Base-by-base conservation (phyloP, 2,888 invertebrate species). In the Tetheella fluctuosa region DNA sequence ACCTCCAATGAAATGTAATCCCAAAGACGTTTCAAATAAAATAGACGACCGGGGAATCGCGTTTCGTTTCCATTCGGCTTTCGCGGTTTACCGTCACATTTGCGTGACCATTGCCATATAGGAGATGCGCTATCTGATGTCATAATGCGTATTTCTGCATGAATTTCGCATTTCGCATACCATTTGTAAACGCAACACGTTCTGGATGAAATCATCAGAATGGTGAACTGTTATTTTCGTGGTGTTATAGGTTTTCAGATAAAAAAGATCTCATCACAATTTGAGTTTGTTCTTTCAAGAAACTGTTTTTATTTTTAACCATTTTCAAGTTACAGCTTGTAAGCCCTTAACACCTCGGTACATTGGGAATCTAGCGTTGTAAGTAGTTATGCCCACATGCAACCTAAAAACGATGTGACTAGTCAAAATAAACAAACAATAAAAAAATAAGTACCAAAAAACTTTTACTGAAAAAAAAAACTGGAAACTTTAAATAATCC, bases 121-220 rank as follows among this genome's bases (percentile, higher is more conserved):
- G 30, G 13, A 34, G 17, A 55, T 20, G 23, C 23, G 34, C 55
- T 55, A 55, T 55, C 55, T 23, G 55, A 55, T 34, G 55, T 55
- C 55, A 55, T 37, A 34, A 55, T 55, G 55, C 34, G 55, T 55
- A 55, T 55, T 48, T 20, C 48, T 55, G 55, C 55, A 34, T 55
- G 55, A 34, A 37, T 55, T 55, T 55, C 23, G 34, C 37, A n/a
- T 30, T 55, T 23, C 55, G 7, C 37, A 5, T 55, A 48, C 10
- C 48, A 20, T 48, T 48, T 48, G 48, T 10, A 20, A 20, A 48
- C 10, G 20, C 48, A 17, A 42, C 48, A 48, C 20, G 20, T 48
- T 20, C 48, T 20, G 7, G 48, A 20, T 48, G 20, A 20, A 20
- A 48, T 48, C 20, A 20, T 48, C 48, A 20, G 1, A 20, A 48